Conservation (phyloP, 2,113 vertebrate genomes). For the Felis catus region F.catus_Fca126_mat1.0 CM031423.1:60958501-60959000, state of each 20-base stretch:
- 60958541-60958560: neutral
- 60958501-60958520: neutral
- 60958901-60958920: slow-evolving; percentile 8
- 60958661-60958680: neutral
- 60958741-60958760: neutral
- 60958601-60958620: neutral
- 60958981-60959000: neutral
- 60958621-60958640: neutral
- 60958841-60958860: neutral
- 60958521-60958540: neutral
- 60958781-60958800: neutral
- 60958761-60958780: neutral
- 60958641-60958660: neutral
- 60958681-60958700: neutral
- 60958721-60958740: neutral
- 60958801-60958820: neutral
- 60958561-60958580: neutral
- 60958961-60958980: neutral
- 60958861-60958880: neutral
- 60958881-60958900: neutral
- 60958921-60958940: neutral
- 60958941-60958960: slow-evolving; percentile 28
- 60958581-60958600: neutral
- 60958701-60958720: neutral
- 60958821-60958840: neutral